A percentile compares a stretch with the other conserved stretches of the same genome.
Conservation (phyloP, 2,113 vertebrate species). For the Colossoma macropomum region DNA sequence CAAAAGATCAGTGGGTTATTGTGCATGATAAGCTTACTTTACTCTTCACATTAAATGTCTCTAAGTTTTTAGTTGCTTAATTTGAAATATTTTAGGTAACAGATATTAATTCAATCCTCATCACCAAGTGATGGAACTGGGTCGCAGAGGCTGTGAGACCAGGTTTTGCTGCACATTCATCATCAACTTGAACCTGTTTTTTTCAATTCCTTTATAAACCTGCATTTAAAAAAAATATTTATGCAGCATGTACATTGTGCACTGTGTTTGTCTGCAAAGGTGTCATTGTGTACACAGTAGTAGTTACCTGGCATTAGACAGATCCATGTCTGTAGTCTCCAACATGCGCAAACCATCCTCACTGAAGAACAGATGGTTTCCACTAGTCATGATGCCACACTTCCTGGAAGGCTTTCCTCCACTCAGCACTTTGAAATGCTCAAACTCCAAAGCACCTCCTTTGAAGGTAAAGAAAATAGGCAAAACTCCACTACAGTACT, state of each 20-base stretch:
- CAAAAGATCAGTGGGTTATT: too few species aligned
- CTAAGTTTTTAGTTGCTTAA: too few species aligned
- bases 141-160: not conserved
- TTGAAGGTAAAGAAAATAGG: not conserved
- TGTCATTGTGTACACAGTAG: not conserved
- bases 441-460: constrained; percentile 87
- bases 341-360: constrained; percentile 96
- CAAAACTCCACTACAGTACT: not conserved
- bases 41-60: too few species aligned
- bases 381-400: constrained; percentile 95
- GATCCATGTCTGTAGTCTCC: constrained; percentile 91
- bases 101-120: not conserved
- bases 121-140: not conserved
- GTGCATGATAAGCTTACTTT: too few species aligned
- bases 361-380: constrained; percentile 97
- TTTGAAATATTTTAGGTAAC: too few species aligned
- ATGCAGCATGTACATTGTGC: too few species aligned
- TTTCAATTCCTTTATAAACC: too few species aligned
- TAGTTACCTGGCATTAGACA: constrained; percentile 92
- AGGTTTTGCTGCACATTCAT: too few species aligned
- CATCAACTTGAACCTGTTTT: too few species aligned
- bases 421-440: constrained; percentile 88
- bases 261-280: not conserved
- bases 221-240: too few species aligned
- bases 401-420: constrained; percentile 96